A percentile compares a stretch with the other conserved stretches of the same genome.
phyloP scores from a whole-genome alignment of 2,797 vertebrate genomes.

The Onychomys torridus region DNA sequence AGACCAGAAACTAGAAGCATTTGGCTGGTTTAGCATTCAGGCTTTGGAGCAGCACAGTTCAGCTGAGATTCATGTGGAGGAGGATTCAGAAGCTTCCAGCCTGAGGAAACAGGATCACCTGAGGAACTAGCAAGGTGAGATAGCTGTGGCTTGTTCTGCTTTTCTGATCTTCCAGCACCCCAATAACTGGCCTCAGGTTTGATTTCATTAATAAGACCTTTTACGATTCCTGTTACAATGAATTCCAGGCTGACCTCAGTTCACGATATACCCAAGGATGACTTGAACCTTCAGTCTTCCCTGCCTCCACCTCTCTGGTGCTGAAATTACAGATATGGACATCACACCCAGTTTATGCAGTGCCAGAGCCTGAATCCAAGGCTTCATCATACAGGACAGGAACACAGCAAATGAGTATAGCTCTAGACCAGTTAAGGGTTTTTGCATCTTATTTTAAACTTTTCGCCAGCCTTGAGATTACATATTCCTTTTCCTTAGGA shows the following conservation, averaged over 20 bases:
- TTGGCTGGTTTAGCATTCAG: too few species aligned
- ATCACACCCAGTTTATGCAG: not conserved
- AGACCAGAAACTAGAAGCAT: too few species aligned
- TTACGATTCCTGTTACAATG: too few species aligned
- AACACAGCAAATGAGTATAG: not conserved
- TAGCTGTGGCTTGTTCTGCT: too few species aligned
- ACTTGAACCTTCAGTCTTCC: not conserved
- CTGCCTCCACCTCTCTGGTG: not conserved
- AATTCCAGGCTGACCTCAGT: not conserved
- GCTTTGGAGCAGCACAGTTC: too few species aligned
- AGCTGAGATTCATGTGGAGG: too few species aligned
- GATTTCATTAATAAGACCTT: too few species aligned
- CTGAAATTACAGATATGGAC: not conserved
- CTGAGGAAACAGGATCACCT: too few species aligned
- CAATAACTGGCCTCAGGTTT: too few species aligned
- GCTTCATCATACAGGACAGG: not conserved
- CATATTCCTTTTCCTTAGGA: not conserved
- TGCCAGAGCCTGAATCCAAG: not conserved
- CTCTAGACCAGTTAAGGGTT: not conserved
- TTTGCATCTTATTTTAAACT: not conserved
- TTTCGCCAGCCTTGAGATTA: not conserved
- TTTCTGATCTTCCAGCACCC: too few species aligned
- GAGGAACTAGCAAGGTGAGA: too few species aligned
- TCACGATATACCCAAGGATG: not conserved
- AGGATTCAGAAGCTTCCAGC: too few species aligned